Base-by-base conservation (phyloP, 2,797 vertebrate species). In the Rhyacichthys aspro region DNA sequence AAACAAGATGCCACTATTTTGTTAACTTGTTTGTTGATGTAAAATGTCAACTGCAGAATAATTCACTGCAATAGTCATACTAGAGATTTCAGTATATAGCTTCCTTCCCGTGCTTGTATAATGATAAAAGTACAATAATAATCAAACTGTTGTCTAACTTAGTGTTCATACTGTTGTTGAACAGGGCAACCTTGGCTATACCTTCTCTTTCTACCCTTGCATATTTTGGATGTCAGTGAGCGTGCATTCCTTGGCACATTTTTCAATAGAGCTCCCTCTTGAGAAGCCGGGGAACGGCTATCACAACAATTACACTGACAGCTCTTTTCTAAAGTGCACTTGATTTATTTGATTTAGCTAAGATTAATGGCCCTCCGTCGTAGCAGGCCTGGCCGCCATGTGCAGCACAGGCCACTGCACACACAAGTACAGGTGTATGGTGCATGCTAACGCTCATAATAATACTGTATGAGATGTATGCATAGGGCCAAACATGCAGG, bases 281-380 rank as follows among this genome's bases (percentile, higher is more conserved):
- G 81, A 82, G 78, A 69, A 78, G 82, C 79, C 19, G 43, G 68
- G 78, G 73, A 89, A 83, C 42, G 77, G 81, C 82, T 79, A 82
- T 85, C 85, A 74, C 86, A 82, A 89, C 88, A 87, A 83, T 86
- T 86, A 88, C 82, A 79, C 85, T 88, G 89, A 90, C 89, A 89
- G 82, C 83, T 84, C 88, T 84, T 87, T 86, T 88, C 78, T 82
- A 88, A 88, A 90, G 85, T 88, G 82, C 86, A 72, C 84, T 89
- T 87, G 84, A 90, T 90, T 89, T 88, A 90, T 90, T 89, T 86
- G 85, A 87, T 90, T 86, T 85, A 82, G 81, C 77, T 15, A 74
- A 88, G 89, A 89, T 89, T 84, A 90, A 90, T 89, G 86, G 79
- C 56, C 67, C 77, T 77, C 76, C 79, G 63, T 72, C 37, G 64